Conservation (phyloP, 2,113 vertebrate species). For the Fregata magnificens region DNA sequence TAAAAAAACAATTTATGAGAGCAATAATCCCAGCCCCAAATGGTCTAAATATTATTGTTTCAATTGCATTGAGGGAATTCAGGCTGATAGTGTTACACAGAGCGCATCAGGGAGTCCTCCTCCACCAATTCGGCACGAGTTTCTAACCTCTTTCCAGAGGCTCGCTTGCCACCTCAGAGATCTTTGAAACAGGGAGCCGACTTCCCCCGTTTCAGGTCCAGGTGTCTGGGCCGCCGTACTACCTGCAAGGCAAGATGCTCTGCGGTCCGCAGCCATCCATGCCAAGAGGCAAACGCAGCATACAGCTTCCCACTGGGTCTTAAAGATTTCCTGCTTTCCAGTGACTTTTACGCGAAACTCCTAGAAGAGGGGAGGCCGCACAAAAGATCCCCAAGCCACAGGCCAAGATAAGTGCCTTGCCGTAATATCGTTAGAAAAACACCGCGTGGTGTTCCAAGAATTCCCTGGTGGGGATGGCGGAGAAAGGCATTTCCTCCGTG, state of each 20-base stretch:
- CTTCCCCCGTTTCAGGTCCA: neutral
- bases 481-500: neutral
- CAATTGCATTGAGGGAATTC: neutral
- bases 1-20: slow-evolving; percentile 53
- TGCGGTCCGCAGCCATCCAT: neutral
- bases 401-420: neutral
- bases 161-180: neutral
- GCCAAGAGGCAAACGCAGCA: neutral
- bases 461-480: neutral
- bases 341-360: slow-evolving; percentile 14
- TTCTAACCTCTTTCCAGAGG: neutral
- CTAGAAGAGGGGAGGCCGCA: neutral
- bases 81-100: neutral
- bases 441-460: neutral
- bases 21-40: slow-evolving; percentile 57
- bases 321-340: neutral
- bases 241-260: neutral
- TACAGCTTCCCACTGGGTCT: neutral
- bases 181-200: neutral
- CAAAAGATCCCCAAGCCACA: neutral
- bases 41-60: slow-evolving; percentile 54
- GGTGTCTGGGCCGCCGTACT: neutral
- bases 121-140: neutral
- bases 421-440: neutral
- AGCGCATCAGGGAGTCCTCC: neutral